Base-by-base conservation (phyloP, 2,797 vertebrate genomes). In the Lophotriccus pileatus region DNA sequence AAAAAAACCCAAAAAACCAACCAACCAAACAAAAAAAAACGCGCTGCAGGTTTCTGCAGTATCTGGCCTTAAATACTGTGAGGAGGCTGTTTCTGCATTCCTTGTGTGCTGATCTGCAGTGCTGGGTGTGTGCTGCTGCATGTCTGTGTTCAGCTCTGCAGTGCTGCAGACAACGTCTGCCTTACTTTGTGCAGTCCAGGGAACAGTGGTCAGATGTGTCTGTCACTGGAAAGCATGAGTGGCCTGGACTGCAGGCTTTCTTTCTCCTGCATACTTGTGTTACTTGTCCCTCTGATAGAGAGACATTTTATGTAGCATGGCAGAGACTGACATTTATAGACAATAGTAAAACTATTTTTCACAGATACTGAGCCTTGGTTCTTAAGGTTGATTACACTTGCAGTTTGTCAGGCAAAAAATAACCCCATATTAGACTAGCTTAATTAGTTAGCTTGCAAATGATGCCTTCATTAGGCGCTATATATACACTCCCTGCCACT, bases 171-270 rank as follows among this genome's bases (percentile, higher is more conserved):
- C 63, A 69, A 11, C 64, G 23, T 34, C 87, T 91, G 36, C 63
- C 36, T 9, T 74, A 16, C 23, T 60, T 39, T 27, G 7, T 5
- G 9, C 0, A 0, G 12, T 75, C 21, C 27, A 4, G 22, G 20
- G 44, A 30, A 8, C 25, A 47, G 14, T 74, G 10, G 14, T 58
- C n/a, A 41, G 6, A 30, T 75, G n/a, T 24, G 43, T 19, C 37
- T 1, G 0, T 18, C 23, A 1, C 32, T 74, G 41, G 39, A 84
- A 82, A 77, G 27, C 30, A 10, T n/a, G 24, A 69, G 7, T 53
- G 34, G 24, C 36, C 30, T 68, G 41, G 18, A 39, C 55, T 74
- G n/a, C 56, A 82, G 70, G 3, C 9, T 55, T 59, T 75, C 20
- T 24, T 77, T 83, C 23, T 64, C 32, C 27, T 36, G 28, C 11